Percentiles rank a stretch among this genome's conserved stretches.
Evolutionary conservation across 2,113 vertebrate species (phyloP).

Genomic region (Limnothrissa miodon): DNA sequence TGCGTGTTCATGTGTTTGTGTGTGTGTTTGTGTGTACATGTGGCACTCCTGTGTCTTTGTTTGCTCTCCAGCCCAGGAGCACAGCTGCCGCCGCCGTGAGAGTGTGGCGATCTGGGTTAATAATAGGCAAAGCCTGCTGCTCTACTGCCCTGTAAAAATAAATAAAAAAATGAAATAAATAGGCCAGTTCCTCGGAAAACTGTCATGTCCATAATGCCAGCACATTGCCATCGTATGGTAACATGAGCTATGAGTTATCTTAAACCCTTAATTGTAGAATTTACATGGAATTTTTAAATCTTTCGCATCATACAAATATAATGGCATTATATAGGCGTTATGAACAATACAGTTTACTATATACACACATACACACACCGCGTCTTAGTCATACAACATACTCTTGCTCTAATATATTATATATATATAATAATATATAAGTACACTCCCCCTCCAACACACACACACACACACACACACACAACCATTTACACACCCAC

Average conservation of each 20-base stretch:
- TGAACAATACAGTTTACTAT: no score
- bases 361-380: conserved; percentile 21
- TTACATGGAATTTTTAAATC: no score
- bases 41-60: conserved; percentile 51
- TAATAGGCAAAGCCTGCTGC: conserved; percentile 67
- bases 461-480: neutral
- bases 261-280: no score
- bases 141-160: conserved; percentile 31
- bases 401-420: no score
- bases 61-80: conserved; percentile 52
- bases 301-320: no score
- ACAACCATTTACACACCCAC: neutral
- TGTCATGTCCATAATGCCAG: no score
- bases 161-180: conserved; percentile 20
- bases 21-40: conserved; percentile 17
- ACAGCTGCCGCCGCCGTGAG: conserved; percentile 63
- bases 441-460: no score
- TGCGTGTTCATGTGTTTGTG: neutral
- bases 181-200: no score
- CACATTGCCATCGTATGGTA: no score
- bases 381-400: neutral
- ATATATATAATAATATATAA: no score
- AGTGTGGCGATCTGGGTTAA: conserved; percentile 66
- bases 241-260: no score
- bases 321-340: no score